Conservation (phyloP, 2,888 invertebrate species). For the Drosophila mercatorum region DNA sequence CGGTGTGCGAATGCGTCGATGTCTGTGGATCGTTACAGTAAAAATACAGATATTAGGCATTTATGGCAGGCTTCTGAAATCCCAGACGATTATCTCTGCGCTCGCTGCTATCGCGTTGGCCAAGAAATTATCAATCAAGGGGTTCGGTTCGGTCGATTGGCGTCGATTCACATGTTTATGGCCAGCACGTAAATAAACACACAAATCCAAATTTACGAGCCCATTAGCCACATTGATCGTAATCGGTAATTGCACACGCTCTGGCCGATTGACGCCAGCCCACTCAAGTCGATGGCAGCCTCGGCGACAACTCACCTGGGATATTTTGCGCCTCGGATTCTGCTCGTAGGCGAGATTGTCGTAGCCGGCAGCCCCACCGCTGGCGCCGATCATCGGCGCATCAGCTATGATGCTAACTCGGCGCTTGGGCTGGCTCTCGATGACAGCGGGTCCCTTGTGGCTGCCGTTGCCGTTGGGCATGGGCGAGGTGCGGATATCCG, state of each 20-base stretch:
- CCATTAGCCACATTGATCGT: conserved; percentile 32
- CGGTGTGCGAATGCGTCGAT: conserved; percentile 86
- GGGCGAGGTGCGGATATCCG: conserved; percentile 45
- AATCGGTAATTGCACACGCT: conserved; percentile 23
- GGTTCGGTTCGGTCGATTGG: conserved; percentile 17
- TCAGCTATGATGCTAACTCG: conserved; percentile 88
- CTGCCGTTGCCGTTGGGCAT: conserved; percentile 57
- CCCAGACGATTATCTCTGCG: conserved; percentile 45
- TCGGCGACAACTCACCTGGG: conserved; percentile 81
- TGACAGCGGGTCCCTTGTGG: conserved; percentile 66
- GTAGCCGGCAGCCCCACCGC: conserved; percentile 85
- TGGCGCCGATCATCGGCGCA: conserved; percentile 80
- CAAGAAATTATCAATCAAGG: conserved; percentile 33
- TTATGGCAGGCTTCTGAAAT: conserved; percentile 39
- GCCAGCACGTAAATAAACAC: conserved; percentile 33
- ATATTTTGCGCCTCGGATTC: conserved; percentile 85
- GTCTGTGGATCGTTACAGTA: conserved; percentile 80
- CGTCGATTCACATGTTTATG: conserved; percentile 35
- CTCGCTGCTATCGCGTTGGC: conserved; percentile 16
- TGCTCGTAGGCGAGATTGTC: conserved; percentile 89
- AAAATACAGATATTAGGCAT: conserved; percentile 6
- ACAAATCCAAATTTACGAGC: conserved; percentile 68
- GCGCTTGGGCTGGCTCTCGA: conserved; percentile 85
- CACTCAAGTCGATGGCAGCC: not conserved
- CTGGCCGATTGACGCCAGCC: not conserved